Evolutionary conservation across 2,888 invertebrate species (phyloP).

Genomic region (Pilophorus perplexus): DNA sequence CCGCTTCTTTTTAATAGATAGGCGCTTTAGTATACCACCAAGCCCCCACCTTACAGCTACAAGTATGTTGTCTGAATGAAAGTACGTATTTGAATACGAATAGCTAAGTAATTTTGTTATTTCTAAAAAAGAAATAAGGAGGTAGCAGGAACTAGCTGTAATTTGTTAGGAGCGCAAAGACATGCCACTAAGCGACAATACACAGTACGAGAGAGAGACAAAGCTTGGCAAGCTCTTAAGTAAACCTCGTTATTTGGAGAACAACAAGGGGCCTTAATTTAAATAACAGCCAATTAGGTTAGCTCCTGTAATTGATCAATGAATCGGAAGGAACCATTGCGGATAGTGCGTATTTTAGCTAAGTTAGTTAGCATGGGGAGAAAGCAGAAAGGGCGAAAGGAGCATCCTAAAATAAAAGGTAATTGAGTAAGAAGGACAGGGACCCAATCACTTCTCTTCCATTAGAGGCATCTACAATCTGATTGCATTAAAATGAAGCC

Average conservation of each 20-base stretch:
- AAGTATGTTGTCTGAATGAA: too few species aligned
- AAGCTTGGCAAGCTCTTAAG: constrained; percentile 9
- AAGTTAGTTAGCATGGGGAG: constrained; percentile 16
- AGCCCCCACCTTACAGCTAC: too few species aligned
- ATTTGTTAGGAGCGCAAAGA: too few species aligned
- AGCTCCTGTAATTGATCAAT: constrained; percentile 28
- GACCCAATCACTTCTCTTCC: constrained; percentile 30
- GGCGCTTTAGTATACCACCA: too few species aligned
- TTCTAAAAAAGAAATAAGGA: too few species aligned
- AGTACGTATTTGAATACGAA: too few species aligned
- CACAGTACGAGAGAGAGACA: too few species aligned
- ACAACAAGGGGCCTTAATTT: constrained; percentile 8
- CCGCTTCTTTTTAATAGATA: too few species aligned
- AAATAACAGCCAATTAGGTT: constrained; percentile 24
- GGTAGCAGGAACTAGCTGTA: too few species aligned
- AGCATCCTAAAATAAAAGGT: constrained; percentile 28
- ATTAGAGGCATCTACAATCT: constrained; percentile 30
- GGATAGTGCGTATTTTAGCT: constrained; percentile 23
- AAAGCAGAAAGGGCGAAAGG: not conserved
- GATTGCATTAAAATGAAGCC: constrained; percentile 37
- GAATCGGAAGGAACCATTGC: constrained; percentile 15
- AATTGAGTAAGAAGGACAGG: constrained; percentile 36
- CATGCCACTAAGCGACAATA: too few species aligned
- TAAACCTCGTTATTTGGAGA: not conserved
- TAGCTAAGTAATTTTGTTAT: too few species aligned